Conservation (phyloP, 2,113 vertebrate species). For the Ceyx margarethae region DNA sequence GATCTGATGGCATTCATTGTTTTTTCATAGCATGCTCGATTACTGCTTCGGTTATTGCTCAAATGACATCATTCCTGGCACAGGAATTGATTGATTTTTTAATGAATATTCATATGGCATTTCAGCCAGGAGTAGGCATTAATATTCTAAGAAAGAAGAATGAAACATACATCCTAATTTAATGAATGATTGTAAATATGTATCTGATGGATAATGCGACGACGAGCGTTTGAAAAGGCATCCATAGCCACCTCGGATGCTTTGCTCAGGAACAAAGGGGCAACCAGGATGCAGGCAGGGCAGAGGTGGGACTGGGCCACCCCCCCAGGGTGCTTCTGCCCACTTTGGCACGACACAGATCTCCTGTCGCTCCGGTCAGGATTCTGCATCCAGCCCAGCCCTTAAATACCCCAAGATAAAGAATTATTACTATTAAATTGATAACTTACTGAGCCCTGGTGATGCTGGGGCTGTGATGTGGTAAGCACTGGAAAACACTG, state of each 20-base stretch:
- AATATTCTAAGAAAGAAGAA: slow-evolving; percentile 69
- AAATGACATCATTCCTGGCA: slow-evolving; percentile 48
- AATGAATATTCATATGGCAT: slow-evolving; percentile 70
- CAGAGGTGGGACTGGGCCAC: not conserved
- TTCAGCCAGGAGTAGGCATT: slow-evolving; percentile 58
- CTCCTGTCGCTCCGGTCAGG: rapidly evolving
- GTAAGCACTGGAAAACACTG: not conserved
- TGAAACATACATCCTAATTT: slow-evolving; percentile 57
- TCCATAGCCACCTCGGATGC: slow-evolving; percentile 31
- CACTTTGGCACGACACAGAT: not conserved
- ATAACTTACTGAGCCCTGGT: too few relatives aligned
- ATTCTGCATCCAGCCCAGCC: not conserved
- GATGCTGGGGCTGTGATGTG: rapidly evolving
- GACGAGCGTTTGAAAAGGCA: slow-evolving; percentile 24
- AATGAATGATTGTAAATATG: slow-evolving; percentile 57
- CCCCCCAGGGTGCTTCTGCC: not conserved
- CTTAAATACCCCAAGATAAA: not conserved
- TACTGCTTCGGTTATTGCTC: slow-evolving; percentile 54
- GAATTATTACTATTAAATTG: not conserved
- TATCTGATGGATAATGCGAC: slow-evolving; percentile 51
- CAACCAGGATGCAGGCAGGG: not conserved
- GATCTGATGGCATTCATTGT: slow-evolving; percentile 61
- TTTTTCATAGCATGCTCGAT: slow-evolving; percentile 55
- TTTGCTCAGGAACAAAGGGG: slow-evolving; percentile 18
- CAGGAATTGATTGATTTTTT: slow-evolving; percentile 50